Base-by-base conservation (phyloP, 1,140 invertebrate genomes). In the Drosophila pachea region DNA sequence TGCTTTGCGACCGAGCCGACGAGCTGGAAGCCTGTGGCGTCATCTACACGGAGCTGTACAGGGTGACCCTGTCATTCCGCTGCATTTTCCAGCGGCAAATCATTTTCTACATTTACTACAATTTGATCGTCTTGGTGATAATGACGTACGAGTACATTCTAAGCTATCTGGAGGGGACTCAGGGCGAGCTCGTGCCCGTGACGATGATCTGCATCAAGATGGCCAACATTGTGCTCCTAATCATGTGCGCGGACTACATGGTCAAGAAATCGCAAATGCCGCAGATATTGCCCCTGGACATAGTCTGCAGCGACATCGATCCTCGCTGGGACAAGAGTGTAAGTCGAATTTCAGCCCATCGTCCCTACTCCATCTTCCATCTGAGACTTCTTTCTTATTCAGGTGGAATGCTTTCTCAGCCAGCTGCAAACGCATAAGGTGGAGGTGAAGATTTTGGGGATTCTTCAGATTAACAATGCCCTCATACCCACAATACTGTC, bases 401-500 rank as follows among this genome's bases (percentile, higher is more conserved):
- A 4, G 77, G 77, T 74, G 9, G 72, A 76, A 11, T 48, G 45
- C 4, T 86, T 86, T 59, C 60, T 87, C 2, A 59, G 54, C 16
- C 86, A 84, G 22, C 73, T 72, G 14, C 77, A 84, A 45, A 73
- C 74, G 0, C 83, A 88, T 12, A 65, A 72, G 8, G 45, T 88
- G 47, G 74, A 88, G 56, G 81, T 88, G 32, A 88, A 81, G 61
- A 71, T 88, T 0, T 22, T 88, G 58, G 86, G 78, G 4, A 76
- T 88, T 5, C 74, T 88, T 22, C 48, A 81, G 33, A 61, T 88
- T 3, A 84, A 87, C 42, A 88, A 88, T 43, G 58, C 69, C 32
- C 78, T 88, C 1, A 88, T 88, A 12, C 60, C 87, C 1, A 45
- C 79, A 5, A 86, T 88, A 42, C 48, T 88, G 7, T 88, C 86